Evolutionary conservation across 2,113 vertebrate species (phyloP).

Genomic region (Oncorhynchus mykiss): DNA sequence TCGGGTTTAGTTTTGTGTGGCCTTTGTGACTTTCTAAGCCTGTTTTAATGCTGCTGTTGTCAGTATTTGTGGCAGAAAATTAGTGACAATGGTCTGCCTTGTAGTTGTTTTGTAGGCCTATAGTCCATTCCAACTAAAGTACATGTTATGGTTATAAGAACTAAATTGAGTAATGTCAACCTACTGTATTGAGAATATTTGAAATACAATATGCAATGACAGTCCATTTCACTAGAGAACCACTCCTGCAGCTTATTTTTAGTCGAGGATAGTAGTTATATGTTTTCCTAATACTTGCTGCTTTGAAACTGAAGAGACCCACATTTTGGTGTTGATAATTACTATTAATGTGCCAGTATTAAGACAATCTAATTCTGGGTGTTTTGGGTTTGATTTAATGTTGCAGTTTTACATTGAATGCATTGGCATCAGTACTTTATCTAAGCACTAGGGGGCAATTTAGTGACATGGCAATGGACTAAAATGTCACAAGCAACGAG

Average conservation of each 20-base stretch:
- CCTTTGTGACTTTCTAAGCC: neutral
- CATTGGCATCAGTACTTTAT: neutral
- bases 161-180: neutral
- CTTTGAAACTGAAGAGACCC: neutral
- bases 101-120: neutral
- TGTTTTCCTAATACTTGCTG: neutral
- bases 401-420: neutral
- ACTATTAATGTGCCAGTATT: neutral
- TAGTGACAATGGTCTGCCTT: neutral
- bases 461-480: slow-evolving; percentile 22
- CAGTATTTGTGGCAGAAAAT: neutral
- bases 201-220: neutral
- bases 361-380: neutral
- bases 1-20: neutral
- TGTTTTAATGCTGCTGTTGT: neutral
- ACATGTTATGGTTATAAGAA: neutral
- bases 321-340: neutral
- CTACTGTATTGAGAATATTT: neutral
- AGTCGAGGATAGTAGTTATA: neutral
- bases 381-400: slow-evolving; percentile 1
- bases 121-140: neutral
- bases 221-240: neutral
- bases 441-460: slow-evolving; percentile 32
- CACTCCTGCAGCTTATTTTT: neutral
- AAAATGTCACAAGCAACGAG: slow-evolving; percentile 56